These are phyloP conservation scores for Leptinotarsa lineolata DNA, from an alignment of 1,140 invertebrate genomes.

Conservation along the genomic window DNA sequence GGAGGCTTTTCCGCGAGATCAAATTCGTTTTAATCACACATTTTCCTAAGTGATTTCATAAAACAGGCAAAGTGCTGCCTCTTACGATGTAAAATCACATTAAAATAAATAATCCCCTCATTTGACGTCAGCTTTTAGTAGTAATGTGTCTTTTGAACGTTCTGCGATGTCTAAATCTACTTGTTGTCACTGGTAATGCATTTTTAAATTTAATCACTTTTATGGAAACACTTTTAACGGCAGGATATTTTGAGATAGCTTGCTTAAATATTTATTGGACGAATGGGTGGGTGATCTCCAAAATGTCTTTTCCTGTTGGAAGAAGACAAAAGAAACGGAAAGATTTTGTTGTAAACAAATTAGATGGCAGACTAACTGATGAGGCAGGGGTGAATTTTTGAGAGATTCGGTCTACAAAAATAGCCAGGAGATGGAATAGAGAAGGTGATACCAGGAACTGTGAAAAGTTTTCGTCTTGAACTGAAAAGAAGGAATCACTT, in stretches of 20 bases:
- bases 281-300: neutral
- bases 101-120: slow-evolving; percentile 45
- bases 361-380: neutral
- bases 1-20: slow-evolving; percentile 44
- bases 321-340: neutral
- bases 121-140: slow-evolving; percentile 39
- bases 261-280: neutral
- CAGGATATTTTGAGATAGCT: neutral
- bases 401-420: no score
- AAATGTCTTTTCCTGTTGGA: neutral
- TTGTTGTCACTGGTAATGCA: slow-evolving; percentile 20
- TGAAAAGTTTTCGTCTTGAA: no score
- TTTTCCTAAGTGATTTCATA: slow-evolving; percentile 42
- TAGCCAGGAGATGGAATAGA: no score
- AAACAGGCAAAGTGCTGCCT: slow-evolving; percentile 41
- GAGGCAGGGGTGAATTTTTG: neutral
- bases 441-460: no score
- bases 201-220: slow-evolving; percentile 25
- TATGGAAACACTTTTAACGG: slow-evolving; percentile 24
- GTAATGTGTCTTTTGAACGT: slow-evolving; percentile 27
- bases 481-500: no score
- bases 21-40: slow-evolving; percentile 48
- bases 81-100: slow-evolving; percentile 43
- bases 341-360: neutral
- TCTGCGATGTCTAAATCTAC: slow-evolving; percentile 8